Base-by-base conservation (phyloP, 2,797 vertebrate genomes). In the Spinibarbus caldwelli region DNA sequence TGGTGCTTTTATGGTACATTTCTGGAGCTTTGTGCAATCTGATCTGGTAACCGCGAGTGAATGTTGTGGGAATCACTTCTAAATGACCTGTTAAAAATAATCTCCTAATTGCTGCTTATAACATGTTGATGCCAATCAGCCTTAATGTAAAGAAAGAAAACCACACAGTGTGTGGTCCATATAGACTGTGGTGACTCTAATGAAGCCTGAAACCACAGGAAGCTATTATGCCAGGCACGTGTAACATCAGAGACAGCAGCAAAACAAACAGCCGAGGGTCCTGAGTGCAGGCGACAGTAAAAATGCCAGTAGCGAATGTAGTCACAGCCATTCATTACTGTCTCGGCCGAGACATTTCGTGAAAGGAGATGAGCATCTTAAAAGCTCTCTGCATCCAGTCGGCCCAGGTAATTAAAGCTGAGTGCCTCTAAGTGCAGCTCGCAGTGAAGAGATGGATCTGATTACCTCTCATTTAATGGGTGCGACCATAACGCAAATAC, bases 361-460 rank as follows among this genome's bases (percentile, higher is more conserved):
- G 68, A 71, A 49, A 76, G 73, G 80, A 86, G 78, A 66, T 85
- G 89, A 85, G 86, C 68, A 87, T 88, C 89, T 90, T 91, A 91
- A 92, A 91, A 93, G 86, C 90, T 87, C 84, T 85, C 87, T 77
- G 90, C 84, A 78, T 91, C 89, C 85, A 85, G 82, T 88, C 88
- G 5, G 87, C 88, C 86, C 84, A 79, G 87, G 85, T 93, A 93
- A 94, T 94, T 93, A 92, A 91, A 82, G 87, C 87, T 87, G 83
- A 91, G 89, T 91, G 87, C 88, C 87, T 90, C 84, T 87, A 83
- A 90, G 88, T 81, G 87, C 85, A 73, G 71, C 72, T 84, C 81
- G 41, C 43, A 52, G 85, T 88, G 82, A 80, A 90, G 86, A 89
- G 88, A 88, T 71, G 82, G 89, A 90, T 93, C 84, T 91, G 88